Conservation (phyloP, 23 tunicate genomes). For the Ascidia mentula region DNA sequence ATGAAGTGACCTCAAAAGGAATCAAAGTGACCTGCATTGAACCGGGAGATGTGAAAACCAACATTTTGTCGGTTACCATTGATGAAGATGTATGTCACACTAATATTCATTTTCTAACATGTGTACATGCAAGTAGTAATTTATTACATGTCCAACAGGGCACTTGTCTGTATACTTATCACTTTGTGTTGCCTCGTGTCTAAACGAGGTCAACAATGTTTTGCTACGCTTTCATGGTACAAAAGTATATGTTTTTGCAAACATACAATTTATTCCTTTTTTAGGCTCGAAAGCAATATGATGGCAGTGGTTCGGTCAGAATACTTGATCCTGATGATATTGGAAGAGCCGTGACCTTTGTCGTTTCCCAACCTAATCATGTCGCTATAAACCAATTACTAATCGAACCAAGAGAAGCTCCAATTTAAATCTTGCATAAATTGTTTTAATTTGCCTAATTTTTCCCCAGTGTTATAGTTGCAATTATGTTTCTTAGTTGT, state of each 20-base stretch:
- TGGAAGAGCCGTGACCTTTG: slow-evolving; percentile 68
- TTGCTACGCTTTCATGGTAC: too few relatives aligned
- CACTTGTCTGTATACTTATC: too few relatives aligned
- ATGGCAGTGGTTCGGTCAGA: slow-evolving; percentile 21
- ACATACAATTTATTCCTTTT: background rate
- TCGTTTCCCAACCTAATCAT: slow-evolving; percentile 79
- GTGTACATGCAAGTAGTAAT: too few relatives aligned
- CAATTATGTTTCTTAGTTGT: too few relatives aligned
- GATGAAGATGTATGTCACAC: slow-evolving; percentile 85
- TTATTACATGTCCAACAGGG: too few relatives aligned
- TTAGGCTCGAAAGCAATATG: slow-evolving; percentile 70
- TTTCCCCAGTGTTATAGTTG: too few relatives aligned
- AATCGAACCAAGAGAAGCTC: slow-evolving; percentile 73
- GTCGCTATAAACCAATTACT: slow-evolving; percentile 80
- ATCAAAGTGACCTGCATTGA: slow-evolving; percentile 91
- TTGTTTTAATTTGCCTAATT: too few relatives aligned
- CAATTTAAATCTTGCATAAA: slow-evolving; percentile 31
- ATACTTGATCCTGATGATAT: slow-evolving; percentile 84
- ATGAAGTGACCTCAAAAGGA: slow-evolving; percentile 73
- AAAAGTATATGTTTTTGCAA: too few relatives aligned
- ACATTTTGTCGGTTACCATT: slow-evolving; percentile 12
- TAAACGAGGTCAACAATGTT: too few relatives aligned
- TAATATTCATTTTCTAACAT: background rate
- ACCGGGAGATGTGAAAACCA: slow-evolving; percentile 94
- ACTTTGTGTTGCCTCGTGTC: too few relatives aligned